These are phyloP conservation scores for Sylvilagus bachmani DNA, from an alignment of 2,113 vertebrate genomes.

Conservation along the genomic window DNA sequence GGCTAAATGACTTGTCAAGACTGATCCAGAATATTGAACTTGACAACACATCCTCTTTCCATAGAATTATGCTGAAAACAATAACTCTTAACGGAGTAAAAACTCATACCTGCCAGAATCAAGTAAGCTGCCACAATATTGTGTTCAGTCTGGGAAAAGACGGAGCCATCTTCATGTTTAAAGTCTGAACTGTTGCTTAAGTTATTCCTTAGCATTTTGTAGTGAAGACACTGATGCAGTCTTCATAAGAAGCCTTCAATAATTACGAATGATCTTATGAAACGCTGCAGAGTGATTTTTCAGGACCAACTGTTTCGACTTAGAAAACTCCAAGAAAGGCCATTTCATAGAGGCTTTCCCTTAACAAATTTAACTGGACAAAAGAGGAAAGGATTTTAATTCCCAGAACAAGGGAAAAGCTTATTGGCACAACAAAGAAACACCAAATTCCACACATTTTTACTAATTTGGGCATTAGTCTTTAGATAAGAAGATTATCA, in stretches of 20 bases:
- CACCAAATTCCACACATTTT: conserved; percentile 78
- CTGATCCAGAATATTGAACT: background rate
- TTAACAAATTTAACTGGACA: conserved; percentile 83
- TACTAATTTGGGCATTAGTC: conserved; percentile 80
- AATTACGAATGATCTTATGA: conserved; percentile 46
- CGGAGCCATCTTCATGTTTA: conserved; percentile 85
- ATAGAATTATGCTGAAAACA: background rate
- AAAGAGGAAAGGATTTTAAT: conserved; percentile 84
- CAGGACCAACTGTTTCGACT: conserved; percentile 78
- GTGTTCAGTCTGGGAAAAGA: conserved; percentile 94
- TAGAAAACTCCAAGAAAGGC: conserved; percentile 69
- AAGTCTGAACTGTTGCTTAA: conserved; percentile 84
- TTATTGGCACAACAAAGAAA: conserved; percentile 88
- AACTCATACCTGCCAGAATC: conserved; percentile 94
- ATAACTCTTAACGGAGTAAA: conserved; percentile 18
- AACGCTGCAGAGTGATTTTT: conserved; percentile 72
- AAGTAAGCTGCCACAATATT: conserved; percentile 96
- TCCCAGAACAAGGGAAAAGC: conserved; percentile 78
- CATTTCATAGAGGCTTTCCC: conserved; percentile 70
- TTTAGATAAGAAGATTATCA: conserved; percentile 86
- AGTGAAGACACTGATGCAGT: conserved; percentile 55
- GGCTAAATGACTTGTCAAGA: background rate
- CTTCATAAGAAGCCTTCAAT: conserved; percentile 74
- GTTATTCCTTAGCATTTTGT: conserved; percentile 83
- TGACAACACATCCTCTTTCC: background rate